Evolutionary conservation across 2,113 vertebrate species (phyloP), one percentile per base, ranked within the genome.

Genomic region (Oenanthe melanoleuca): DNA sequence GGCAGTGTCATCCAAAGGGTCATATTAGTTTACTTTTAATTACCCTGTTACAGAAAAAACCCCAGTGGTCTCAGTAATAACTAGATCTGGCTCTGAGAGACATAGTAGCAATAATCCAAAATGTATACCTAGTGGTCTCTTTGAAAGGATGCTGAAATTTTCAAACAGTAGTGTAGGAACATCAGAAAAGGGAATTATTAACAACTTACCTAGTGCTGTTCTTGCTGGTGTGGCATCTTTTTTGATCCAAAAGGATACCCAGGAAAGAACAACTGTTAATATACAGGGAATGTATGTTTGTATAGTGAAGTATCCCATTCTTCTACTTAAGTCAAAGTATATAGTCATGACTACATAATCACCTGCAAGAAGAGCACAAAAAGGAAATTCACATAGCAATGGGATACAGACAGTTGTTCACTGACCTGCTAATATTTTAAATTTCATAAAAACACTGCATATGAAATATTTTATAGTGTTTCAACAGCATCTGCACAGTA

Each of bases 241-340:
- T 97, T 99, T 99, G 94, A 99, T 99, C 99, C 99, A 99, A 96
- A 99, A 99, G 14, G 99, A 99, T 31, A 99, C 99, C 99, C 99
- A 99, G 59, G 99, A 99, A 57, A 99, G 98, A 71, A 99, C 99
- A 93, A 99, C 99, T 14, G 99, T 99, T 92, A 99, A 98, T 95
- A 99, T 99, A 95, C 99, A 99, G 71, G 99, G 99, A 89, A 99
- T 99, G 96, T 99, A 99, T 1, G 99, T 99, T 97, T 99, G 99
- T 96, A 99, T 99, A 93, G 99, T 99, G 95, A 99, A 99, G 97
- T 99, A 99, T 52, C 99, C 99, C 99, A 99, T 99, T 97, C 99
- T 98, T 97, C 99, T 98, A 53, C 98, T 99, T 97, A 99, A 96
- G 93, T 99, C 99, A 47, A 99, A 99, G 91, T 99, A 99, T 81